Evolutionary conservation across 2,113 vertebrate genomes (phyloP).

Genomic region (Pseudonaja textilis): DNA sequence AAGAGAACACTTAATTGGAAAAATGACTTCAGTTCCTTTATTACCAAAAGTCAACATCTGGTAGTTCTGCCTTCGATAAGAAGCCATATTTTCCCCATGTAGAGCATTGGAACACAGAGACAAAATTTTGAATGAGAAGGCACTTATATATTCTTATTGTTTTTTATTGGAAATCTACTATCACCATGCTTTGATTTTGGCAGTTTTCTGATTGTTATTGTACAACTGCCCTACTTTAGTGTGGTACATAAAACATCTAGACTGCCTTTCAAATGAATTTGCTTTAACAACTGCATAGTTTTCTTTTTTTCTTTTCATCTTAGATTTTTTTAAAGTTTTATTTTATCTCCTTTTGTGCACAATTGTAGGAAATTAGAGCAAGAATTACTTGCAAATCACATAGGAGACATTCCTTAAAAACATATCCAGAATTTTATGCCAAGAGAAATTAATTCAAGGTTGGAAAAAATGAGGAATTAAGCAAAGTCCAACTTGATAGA

Average conservation of each 20-base stretch:
- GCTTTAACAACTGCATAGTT: background rate
- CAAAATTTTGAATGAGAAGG: background rate
- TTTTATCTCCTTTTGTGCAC: background rate
- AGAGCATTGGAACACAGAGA: background rate
- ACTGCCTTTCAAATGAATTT: background rate
- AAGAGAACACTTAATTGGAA: background rate
- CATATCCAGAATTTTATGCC: background rate
- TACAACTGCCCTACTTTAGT: background rate
- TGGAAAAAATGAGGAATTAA: background rate
- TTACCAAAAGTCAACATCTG: background rate
- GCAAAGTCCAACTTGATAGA: background rate
- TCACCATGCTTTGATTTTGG: background rate
- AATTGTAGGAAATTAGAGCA: background rate
- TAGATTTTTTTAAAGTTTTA: background rate
- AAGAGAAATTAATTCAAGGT: background rate
- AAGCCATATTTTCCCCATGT: background rate
- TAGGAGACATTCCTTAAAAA: background rate
- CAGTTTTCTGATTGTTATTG: background rate
- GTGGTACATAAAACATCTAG: background rate
- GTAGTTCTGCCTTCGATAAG: background rate
- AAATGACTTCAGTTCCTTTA: background rate
- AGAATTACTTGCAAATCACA: background rate
- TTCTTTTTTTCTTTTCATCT: background rate
- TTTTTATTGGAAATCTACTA: background rate
- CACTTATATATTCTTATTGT: background rate